Evolutionary conservation across 2,888 invertebrate genomes (phyloP).

Genomic region (Quadroppia sp.): DNA sequence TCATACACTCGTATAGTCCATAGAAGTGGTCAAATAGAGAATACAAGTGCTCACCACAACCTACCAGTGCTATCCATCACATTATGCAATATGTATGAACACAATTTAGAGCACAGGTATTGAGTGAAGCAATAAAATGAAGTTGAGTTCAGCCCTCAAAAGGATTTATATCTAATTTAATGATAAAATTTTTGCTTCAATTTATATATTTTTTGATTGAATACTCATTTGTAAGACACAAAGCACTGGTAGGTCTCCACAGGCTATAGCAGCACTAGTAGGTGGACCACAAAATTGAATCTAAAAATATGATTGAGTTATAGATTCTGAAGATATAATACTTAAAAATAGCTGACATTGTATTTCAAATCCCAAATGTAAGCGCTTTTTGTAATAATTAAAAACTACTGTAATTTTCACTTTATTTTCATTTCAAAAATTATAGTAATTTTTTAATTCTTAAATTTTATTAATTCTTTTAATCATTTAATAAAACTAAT

Average conservation of each 20-base stretch:
- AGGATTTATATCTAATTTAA: no score
- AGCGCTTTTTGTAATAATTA: background rate
- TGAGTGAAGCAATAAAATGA: no score
- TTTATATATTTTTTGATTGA: background rate
- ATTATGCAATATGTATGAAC: no score
- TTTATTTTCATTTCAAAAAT: no score
- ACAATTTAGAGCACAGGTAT: no score
- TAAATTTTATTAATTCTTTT: no score
- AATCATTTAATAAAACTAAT: no score
- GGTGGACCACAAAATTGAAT: background rate
- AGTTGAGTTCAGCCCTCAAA: no score
- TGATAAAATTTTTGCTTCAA: no score
- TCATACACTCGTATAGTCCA: background rate
- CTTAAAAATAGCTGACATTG: no score
- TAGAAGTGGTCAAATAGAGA: background rate
- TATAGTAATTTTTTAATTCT: no score
- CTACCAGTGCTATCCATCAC: background rate
- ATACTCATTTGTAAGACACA: background rate
- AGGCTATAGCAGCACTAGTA: background rate
- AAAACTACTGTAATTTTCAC: no score
- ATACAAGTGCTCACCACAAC: background rate
- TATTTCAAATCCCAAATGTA: conserved; percentile 7
- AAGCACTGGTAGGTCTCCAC: background rate
- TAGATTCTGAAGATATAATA: background rate
- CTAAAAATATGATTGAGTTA: background rate